phyloP scores from a whole-genome alignment of 1,140 invertebrate species.

The Sycobia sp. region DNA sequence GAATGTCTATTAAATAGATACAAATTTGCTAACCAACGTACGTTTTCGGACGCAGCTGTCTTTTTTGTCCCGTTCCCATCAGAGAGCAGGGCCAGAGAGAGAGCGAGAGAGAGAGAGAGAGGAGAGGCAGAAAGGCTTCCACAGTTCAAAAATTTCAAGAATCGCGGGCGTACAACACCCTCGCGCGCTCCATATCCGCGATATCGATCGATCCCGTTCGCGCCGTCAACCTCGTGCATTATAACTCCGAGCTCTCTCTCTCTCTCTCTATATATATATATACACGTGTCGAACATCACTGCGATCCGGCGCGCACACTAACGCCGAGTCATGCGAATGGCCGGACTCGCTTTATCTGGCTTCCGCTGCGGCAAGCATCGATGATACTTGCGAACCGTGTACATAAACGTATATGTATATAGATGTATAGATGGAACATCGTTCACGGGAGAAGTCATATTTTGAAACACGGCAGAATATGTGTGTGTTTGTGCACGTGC shows the following conservation, averaged over 20 bases:
- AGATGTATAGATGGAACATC: no score
- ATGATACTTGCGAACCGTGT: neutral
- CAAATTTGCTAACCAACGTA: no score
- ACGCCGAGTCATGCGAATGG: conserved; percentile 10
- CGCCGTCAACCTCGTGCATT: conserved; percentile 9
- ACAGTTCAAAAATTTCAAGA: conserved; percentile 24
- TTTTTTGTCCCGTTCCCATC: no score
- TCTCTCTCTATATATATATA: no score
- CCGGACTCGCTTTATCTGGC: neutral
- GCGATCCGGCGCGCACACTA: no score
- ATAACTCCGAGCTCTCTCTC: neutral
- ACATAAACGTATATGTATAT: neutral
- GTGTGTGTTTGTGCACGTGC: no score
- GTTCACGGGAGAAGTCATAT: no score
- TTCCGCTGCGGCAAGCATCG: no score
- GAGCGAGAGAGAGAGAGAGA: neutral
- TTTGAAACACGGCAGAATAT: no score
- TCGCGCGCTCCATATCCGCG: neutral
- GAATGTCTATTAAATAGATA: no score
- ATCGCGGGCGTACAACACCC: neutral
- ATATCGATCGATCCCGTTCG: conserved; percentile 26
- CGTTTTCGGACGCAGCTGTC: no score
- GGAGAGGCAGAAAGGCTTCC: neutral
- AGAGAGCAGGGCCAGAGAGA: no score
- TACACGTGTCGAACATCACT: conserved; percentile 14